Percentiles rank a stretch among this genome's conserved stretches.
Evolutionary conservation across 2,113 vertebrate species (phyloP).

Genomic region (Hyperopisus bebe): DNA sequence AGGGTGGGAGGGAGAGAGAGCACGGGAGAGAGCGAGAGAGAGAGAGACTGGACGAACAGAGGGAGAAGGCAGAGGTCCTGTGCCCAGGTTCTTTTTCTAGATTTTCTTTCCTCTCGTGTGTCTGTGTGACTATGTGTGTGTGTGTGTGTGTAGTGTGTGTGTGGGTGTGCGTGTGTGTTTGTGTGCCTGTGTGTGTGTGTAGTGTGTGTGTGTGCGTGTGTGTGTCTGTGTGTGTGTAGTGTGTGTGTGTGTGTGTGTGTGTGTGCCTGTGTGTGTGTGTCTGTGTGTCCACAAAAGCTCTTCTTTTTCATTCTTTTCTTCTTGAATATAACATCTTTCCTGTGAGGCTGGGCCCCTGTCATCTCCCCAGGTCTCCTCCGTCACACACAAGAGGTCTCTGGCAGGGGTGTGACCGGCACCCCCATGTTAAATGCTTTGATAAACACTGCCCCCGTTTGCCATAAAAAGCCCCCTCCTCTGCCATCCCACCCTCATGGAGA

Average conservation of each 20-base stretch:
- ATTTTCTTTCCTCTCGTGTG: neutral
- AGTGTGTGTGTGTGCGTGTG: neutral
- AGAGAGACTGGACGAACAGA: neutral
- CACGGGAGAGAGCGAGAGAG: neutral
- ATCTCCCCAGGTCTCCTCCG: neutral
- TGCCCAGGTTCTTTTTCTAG: neutral
- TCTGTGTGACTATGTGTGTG: neutral
- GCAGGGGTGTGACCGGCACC: neutral
- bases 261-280: neutral
- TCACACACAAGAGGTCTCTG: neutral
- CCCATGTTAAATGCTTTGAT: neutral
- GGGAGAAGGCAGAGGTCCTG: neutral
- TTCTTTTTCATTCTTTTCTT: neutral
- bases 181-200: neutral
- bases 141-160: neutral
- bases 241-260: neutral
- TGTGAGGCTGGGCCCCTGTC: neutral
- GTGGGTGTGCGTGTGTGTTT: neutral
- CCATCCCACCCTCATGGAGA: neutral
- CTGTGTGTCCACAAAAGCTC: too few species aligned
- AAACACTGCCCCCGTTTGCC: neutral
- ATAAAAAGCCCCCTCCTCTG: neutral
- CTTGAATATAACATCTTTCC: neutral
- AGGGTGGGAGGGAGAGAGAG: constrained; percentile 16
- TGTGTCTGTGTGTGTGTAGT: neutral